Evolutionary conservation across 1,140 invertebrate species (phyloP), one percentile per base, ranked within the genome.

Genomic region (Orius insidiosus): DNA sequence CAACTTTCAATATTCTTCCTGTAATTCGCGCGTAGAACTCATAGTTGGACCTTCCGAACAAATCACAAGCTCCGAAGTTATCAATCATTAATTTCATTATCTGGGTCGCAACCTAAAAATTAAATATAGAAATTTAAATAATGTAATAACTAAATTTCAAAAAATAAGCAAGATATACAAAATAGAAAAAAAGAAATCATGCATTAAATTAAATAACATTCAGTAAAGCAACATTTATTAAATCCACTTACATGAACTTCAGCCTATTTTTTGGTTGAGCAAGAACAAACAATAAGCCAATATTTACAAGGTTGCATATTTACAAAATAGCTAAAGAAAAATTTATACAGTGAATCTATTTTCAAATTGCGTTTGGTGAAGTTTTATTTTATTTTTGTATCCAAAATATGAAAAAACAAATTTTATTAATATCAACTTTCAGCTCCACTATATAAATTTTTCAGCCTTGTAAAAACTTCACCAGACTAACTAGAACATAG

Each of bases 41-140:
- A 59, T 98, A 96, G 63, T 96, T 97, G 35, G 93, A 82, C 38
- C 84, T 75, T 2, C 92, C 92, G 65, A 97, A 98, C 42, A 98
- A 71, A 63, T 94, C 86, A 38, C 82, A 85, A 19, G 85, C 80
- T 37, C 89, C 92, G 72, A 97, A 98, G 63, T 95, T 88, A 63
- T 96, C 89, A 57, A 98, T 96, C 57, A 92, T 76, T 65, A 83
- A 88, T 61, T 93, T 87, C 77, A 95, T 93, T 36, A 93, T 85
- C 54, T 83, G 76, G 10, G 88, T 92, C 45, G 89, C 85, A 58
- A 88, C 80, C 86, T 90, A 60, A 14, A 24, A 24, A 4, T 24
- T 24, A 7, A 24, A 6, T 10, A 11, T 11, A 31, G n/a, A 11
- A 43, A 31, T 7, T 43, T 14, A 43, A 32, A 41, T 41, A 5